Evolutionary conservation across 2,888 invertebrate genomes (phyloP), one percentile per base, ranked within the genome.

Genomic region (Eueremaeus valkanovi): DNA sequence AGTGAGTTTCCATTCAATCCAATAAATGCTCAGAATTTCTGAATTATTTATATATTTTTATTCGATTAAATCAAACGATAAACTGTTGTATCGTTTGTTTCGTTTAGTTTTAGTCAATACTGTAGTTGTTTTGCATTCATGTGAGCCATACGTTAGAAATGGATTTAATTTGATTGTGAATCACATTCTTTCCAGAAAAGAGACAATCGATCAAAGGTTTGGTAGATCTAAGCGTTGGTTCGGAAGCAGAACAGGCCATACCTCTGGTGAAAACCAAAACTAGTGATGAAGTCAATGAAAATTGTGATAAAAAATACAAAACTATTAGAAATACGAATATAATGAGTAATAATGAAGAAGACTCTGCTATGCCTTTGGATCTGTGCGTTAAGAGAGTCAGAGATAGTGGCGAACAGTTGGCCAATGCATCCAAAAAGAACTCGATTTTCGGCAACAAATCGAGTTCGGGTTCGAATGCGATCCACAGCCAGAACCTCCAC

Each of bases 361-460:
- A 77, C 51, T 55, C 63, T 36, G 63, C 76, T 36, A 70, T 77
- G 49, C 78, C 78, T n/a, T 66, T 79, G 42, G 77, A 79, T 74
- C 70, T 79, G 49, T 79, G 78, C 21, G 77, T 79, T 72, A 79
- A 79, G 72, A 78, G 76, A 42, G 73, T 76, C 40, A 77, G 76
- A 49, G 74, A 77, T 21, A 76, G 74, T 1, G 74, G 75, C 21
- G 77, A 78, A 70, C n/a, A n/a, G n/a, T n/a, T n/a, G n/a, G n/a
- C n/a, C 13, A 45, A 45, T 63, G 31, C 33, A 33, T 63, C 27
- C 27, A 55, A 55, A 11, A 0, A 6, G 55, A 45, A 3, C 45
- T 45, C 45, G 3, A 13, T 45, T 45, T 18, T 18, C 16, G 3
- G 1, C 33, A 42, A 45, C 18, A 72, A 72, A 6, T 5, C 49